These are phyloP conservation scores for Tenthredo distinguenda DNA, from an alignment of 2,888 invertebrate species.

Conservation along the genomic window DNA sequence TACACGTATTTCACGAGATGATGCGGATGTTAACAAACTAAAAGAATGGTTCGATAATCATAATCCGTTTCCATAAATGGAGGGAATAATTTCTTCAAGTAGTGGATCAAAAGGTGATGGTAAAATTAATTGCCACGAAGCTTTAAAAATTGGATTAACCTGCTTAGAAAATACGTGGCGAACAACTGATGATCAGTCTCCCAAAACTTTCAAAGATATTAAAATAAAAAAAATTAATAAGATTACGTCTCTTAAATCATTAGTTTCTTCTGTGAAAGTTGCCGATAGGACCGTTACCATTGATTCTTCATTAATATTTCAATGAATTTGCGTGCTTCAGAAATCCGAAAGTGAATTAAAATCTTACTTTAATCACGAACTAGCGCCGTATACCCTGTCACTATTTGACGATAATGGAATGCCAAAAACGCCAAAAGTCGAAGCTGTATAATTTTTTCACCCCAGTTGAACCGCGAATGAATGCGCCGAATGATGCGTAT, in stretches of 20 bases:
- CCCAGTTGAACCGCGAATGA: background rate
- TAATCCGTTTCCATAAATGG: conserved; percentile 50
- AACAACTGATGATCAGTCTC: background rate
- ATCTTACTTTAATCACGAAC: conserved; percentile 52
- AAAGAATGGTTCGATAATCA: conserved; percentile 58
- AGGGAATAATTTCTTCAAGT: conserved; percentile 52
- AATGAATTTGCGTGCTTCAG: conserved; percentile 55
- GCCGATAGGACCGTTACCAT: conserved; percentile 67
- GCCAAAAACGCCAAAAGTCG: conserved; percentile 53
- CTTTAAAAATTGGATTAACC: conserved; percentile 41
- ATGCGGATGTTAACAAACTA: conserved; percentile 60
- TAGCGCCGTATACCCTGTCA: conserved; percentile 57
- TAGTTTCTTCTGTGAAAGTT: conserved; percentile 67
- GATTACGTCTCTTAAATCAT: conserved; percentile 70
- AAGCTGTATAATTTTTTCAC: conserved; percentile 63
- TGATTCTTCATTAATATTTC: conserved; percentile 56
- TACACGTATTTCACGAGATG: conserved; percentile 67
- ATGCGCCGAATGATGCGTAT: background rate
- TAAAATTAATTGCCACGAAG: conserved; percentile 52
- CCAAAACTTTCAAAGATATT: conserved; percentile 59
- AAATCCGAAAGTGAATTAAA: conserved; percentile 53
- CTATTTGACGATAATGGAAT: conserved; percentile 57
- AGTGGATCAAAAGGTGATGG: conserved; percentile 41
- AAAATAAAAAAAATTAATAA: conserved; percentile 70
- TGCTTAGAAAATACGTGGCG: conserved; percentile 33